Evolutionary conservation across 2,888 invertebrate species (phyloP).

Genomic region (Troides helena): DNA sequence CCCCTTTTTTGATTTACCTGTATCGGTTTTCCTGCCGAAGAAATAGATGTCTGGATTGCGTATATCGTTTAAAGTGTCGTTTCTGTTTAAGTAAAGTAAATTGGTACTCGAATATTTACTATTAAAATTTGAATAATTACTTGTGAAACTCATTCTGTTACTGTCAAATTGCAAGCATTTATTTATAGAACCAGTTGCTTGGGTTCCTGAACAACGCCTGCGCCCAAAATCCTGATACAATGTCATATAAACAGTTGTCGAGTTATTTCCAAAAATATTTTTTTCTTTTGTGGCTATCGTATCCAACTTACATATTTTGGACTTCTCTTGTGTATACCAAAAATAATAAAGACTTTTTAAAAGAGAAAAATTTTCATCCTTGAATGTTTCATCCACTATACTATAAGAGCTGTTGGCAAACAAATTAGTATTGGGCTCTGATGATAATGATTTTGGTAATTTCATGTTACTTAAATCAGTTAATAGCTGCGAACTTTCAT

Average conservation of each 20-base stretch:
- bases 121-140: slow-evolving; percentile 6
- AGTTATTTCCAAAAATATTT: slow-evolving; percentile 45
- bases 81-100: slow-evolving; percentile 32
- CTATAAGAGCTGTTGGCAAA: slow-evolving; percentile 32
- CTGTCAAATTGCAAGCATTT: slow-evolving; percentile 64
- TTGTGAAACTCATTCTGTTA: slow-evolving; percentile 21
- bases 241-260: slow-evolving; percentile 61
- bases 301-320: slow-evolving; percentile 24
- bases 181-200: slow-evolving; percentile 71
- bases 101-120: slow-evolving; percentile 27
- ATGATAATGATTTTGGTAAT: not conserved
- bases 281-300: slow-evolving; percentile 11
- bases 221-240: slow-evolving; percentile 47
- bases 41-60: slow-evolving; percentile 57
- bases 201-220: slow-evolving; percentile 54
- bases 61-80: slow-evolving; percentile 33
- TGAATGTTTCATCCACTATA: slow-evolving; percentile 40
- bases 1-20: slow-evolving; percentile 45
- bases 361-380: slow-evolving; percentile 44
- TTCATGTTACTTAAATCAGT: slow-evolving; percentile 15
- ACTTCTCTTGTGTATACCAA: slow-evolving; percentile 35
- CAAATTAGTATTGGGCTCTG: slow-evolving; percentile 17
- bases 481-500: slow-evolving; percentile 17
- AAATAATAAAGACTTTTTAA: slow-evolving; percentile 40
- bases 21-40: slow-evolving; percentile 54